phyloP scores from a whole-genome alignment of 37 sponge, comb jelly and placozoan species.

The Oopsacas minuta region DNA sequence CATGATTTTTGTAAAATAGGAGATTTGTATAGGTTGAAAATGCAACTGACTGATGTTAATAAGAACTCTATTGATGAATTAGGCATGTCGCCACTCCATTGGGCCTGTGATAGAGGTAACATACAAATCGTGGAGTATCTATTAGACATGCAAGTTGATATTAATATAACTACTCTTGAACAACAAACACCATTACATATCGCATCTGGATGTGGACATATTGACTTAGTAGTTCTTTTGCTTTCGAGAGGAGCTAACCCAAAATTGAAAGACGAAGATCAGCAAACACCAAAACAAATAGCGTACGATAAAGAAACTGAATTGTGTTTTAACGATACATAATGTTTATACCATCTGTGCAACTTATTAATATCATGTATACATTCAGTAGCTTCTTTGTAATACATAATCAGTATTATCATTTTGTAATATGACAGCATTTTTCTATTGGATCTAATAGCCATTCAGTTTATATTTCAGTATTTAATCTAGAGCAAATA shows the following conservation, averaged over 20 bases:
- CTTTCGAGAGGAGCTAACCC: slow-evolving; percentile 60
- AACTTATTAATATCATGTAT: too few relatives aligned
- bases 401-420: too few relatives aligned
- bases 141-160: slow-evolving; percentile 22
- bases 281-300: slow-evolving; percentile 40
- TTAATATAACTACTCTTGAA: slow-evolving; percentile 38
- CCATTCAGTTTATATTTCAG: too few relatives aligned
- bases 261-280: slow-evolving; percentile 44
- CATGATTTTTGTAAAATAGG: neutral
- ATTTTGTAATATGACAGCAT: too few relatives aligned
- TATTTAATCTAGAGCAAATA: too few relatives aligned
- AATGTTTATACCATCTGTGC: too few relatives aligned
- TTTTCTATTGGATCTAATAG: too few relatives aligned
- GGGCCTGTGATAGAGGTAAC: neutral
- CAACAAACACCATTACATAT: slow-evolving; percentile 71
- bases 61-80: neutral
- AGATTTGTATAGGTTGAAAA: neutral
- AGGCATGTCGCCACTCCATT: neutral
- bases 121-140: neutral
- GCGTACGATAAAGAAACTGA: slow-evolving; percentile 9
- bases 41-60: neutral
- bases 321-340: neutral
- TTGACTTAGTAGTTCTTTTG: slow-evolving; percentile 42
- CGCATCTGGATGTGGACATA: slow-evolving; percentile 49
- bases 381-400: too few relatives aligned